Conservation (phyloP, 2,797 vertebrate genomes). For the Loriculus beryllinus region DNA sequence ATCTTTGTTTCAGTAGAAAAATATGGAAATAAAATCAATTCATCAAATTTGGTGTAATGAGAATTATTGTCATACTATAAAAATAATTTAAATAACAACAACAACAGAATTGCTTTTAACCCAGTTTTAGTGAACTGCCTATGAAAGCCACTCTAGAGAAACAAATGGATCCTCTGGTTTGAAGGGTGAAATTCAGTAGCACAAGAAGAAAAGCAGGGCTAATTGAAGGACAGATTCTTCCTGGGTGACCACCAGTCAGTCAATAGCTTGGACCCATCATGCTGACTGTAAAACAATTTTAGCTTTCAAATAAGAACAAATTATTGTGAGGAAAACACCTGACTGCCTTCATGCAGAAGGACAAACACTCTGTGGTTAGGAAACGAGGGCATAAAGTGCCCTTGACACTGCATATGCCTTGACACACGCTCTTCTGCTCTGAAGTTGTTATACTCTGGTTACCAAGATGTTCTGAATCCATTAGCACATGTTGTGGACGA, state of each 20-base stretch:
- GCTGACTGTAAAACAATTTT: background rate
- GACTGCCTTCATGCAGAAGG: background rate
- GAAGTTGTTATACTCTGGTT: background rate
- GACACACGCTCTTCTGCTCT: background rate
- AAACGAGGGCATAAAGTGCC: background rate
- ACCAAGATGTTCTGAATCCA: slow-evolving; percentile 25
- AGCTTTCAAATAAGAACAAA: slow-evolving; percentile 3
- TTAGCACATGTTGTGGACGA: background rate
- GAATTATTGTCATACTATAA: slow-evolving; percentile 51
- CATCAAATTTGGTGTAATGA: slow-evolving; percentile 51
- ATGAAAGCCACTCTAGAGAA: background rate
- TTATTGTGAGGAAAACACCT: background rate
- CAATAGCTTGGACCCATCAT: background rate
- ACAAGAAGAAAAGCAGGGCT: background rate
- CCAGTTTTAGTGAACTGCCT: background rate
- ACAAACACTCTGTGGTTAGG: background rate
- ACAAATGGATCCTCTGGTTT: background rate
- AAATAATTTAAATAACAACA: slow-evolving; percentile 57
- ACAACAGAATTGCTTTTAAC: slow-evolving; percentile 31
- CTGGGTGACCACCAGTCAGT: background rate
- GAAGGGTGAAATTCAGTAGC: slow-evolving; percentile 15
- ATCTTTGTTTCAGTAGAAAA: slow-evolving; percentile 55
- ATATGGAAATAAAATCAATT: slow-evolving; percentile 44
- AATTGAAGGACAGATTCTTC: slow-evolving; percentile 33
- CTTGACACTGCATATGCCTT: background rate